Conservation (phyloP, 2,888 invertebrate species). For the Copidosoma aretas region DNA sequence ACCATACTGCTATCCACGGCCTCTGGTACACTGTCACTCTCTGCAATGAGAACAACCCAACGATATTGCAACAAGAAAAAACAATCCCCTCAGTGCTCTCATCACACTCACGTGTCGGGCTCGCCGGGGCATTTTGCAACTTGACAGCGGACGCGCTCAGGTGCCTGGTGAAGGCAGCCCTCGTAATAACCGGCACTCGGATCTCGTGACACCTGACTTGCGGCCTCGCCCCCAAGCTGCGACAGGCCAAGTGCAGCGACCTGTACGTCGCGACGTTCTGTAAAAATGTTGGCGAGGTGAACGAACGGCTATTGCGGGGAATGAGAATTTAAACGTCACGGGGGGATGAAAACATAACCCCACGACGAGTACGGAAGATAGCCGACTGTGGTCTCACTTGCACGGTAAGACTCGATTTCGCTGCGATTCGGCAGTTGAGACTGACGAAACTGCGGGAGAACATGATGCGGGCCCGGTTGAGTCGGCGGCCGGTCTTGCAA, state of each 20-base stretch:
- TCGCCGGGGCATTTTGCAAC: constrained; percentile 27
- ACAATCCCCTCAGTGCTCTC: no score
- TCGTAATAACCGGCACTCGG: constrained; percentile 37
- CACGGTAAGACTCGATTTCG: constrained; percentile 42
- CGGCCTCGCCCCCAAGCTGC: constrained; percentile 18
- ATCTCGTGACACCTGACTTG: neutral
- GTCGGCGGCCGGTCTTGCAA: no score
- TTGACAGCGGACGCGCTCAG: constrained; percentile 38
- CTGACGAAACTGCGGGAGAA: constrained; percentile 46
- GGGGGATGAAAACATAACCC: constrained; percentile 45
- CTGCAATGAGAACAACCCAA: neutral
- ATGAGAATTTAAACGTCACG: no score
- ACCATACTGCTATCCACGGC: neutral
- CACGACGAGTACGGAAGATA: neutral
- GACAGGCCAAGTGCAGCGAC: constrained; percentile 35
- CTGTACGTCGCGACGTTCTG: constrained; percentile 42
- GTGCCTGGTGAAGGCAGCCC: constrained; percentile 45
- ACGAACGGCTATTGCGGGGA: neutral
- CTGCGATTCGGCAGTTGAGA: constrained; percentile 38
- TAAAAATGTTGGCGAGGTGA: neutral
- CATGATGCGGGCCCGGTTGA: constrained; percentile 42
- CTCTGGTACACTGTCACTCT: neutral
- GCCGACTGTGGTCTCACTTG: constrained; percentile 44
- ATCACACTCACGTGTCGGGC: constrained; percentile 18
- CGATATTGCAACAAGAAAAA: neutral